Evolutionary conservation across 1,140 invertebrate genomes (phyloP), one percentile per base, ranked within the genome.

Genomic region (Euwallacea fornicatus): DNA sequence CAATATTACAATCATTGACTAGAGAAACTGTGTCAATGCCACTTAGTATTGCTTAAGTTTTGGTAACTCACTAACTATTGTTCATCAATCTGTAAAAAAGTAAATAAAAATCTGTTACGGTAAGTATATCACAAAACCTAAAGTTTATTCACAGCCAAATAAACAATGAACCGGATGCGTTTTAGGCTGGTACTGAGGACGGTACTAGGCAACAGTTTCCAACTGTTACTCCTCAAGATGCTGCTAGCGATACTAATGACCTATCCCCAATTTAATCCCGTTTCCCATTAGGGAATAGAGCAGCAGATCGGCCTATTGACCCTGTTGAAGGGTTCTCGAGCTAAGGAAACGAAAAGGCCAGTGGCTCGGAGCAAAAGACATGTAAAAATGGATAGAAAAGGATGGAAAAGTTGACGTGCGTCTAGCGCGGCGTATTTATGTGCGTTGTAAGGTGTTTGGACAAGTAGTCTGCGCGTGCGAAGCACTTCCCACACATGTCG

Each of bases 401-500:
- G 61, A 63, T 63, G 61, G 61, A 63, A 63, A 63, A 10, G 55
- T 13, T 56, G 10, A n/a, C 13, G 10, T 42, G 15, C 59, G 59
- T 59, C 60, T 69, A 75, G 53, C 74, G 74, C 16, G 74, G 74
- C n/a, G 87, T 89, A 82, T 93, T 91, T 69, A 94, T 91, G 83
- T 95, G 93, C 6, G 93, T 95, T 62, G 93, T 94, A 67, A 95
- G 85, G 81, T 95, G 93, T 82, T 95, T 95, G 71, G 92, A 94
- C n/a, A 95, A 86, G 77, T 95, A 95, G 79, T 95, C 93, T 42
- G 93, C 93, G 7, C 93, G 83, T 8, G 93, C 93, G 83, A 95
- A 95, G 80, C 92, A 94, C 80, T 95, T 95, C 73, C 93, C 93
- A 82, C 94, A 95, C 80, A 93, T 92, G 81, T 95, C 92, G 82